Evolutionary conservation across 1,140 invertebrate species (phyloP).

Genomic region (Caenorhabditis tropicalis): DNA sequence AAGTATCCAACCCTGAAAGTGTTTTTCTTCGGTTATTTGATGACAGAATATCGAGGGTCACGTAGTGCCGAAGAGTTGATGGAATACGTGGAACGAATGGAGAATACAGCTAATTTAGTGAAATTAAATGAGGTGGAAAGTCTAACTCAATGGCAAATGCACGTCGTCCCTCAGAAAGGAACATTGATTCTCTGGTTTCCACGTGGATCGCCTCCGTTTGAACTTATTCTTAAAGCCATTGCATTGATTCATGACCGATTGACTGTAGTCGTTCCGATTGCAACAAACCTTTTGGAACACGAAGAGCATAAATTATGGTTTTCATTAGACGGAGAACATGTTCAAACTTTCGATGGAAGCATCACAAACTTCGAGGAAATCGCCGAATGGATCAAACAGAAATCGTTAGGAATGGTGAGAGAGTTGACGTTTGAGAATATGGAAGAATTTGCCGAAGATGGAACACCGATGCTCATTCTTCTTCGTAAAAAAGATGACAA

Average conservation of each 20-base stretch:
- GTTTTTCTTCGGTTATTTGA: background rate
- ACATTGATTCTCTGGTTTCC: conserved; percentile 20
- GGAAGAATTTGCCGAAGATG: background rate
- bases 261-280: background rate
- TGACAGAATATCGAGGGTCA: conserved; percentile 5
- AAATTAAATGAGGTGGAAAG: background rate
- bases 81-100: background rate
- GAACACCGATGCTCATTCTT: background rate
- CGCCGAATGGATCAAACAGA: conserved; percentile 4
- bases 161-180: background rate
- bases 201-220: background rate
- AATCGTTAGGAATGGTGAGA: background rate
- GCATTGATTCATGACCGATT: background rate
- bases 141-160: conserved; percentile 4
- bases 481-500: background rate
- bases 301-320: conserved; percentile 27
- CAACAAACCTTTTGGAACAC: background rate
- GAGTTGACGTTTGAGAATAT: conserved; percentile 19
- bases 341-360: background rate
- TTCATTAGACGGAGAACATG: conserved; percentile 34
- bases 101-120: background rate
- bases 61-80: background rate
- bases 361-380: conserved; percentile 15
- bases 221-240: background rate
- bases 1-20: conserved; percentile 29